These are phyloP conservation scores for Ophioninae sp. DNA, from an alignment of 2,888 invertebrate genomes.

Conservation along the genomic window DNA sequence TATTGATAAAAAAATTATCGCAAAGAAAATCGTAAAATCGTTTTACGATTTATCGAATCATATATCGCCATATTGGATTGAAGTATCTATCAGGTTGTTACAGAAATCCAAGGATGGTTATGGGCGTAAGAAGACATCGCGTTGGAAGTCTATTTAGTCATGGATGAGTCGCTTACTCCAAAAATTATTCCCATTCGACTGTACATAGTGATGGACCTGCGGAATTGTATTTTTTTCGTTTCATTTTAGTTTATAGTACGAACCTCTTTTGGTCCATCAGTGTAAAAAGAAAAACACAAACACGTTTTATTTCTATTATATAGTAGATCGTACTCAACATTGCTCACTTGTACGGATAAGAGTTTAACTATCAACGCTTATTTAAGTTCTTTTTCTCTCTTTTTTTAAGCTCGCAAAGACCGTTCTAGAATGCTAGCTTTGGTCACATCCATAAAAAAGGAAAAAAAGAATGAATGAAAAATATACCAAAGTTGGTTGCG, in stretches of 20 bases:
- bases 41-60: slow-evolving; percentile 46
- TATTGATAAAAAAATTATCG: slow-evolving; percentile 36
- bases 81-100: slow-evolving; percentile 33
- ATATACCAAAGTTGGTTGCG: slow-evolving; percentile 66
- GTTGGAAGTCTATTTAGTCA: slow-evolving; percentile 57
- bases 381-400: slow-evolving; percentile 47
- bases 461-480: slow-evolving; percentile 33
- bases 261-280: slow-evolving; percentile 45
- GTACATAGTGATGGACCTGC: slow-evolving; percentile 57
- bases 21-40: too few species aligned
- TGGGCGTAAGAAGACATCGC: slow-evolving; percentile 17
- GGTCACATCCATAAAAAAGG: slow-evolving; percentile 52
- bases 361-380: slow-evolving; percentile 45
- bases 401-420: slow-evolving; percentile 49
- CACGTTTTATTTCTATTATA: slow-evolving; percentile 41
- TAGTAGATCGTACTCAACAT: slow-evolving; percentile 46
- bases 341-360: slow-evolving; percentile 50
- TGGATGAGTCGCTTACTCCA: slow-evolving; percentile 55
- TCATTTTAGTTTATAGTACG: slow-evolving; percentile 21
- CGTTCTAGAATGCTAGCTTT: slow-evolving; percentile 58
- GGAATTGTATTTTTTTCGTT: slow-evolving; percentile 39
- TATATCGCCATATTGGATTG: slow-evolving; percentile 54
- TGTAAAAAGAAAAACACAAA: slow-evolving; percentile 49
- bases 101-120: slow-evolving; percentile 48
- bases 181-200: slow-evolving; percentile 50